Conservation (phyloP, 2,113 vertebrate species). For the Colius striatus region DNA sequence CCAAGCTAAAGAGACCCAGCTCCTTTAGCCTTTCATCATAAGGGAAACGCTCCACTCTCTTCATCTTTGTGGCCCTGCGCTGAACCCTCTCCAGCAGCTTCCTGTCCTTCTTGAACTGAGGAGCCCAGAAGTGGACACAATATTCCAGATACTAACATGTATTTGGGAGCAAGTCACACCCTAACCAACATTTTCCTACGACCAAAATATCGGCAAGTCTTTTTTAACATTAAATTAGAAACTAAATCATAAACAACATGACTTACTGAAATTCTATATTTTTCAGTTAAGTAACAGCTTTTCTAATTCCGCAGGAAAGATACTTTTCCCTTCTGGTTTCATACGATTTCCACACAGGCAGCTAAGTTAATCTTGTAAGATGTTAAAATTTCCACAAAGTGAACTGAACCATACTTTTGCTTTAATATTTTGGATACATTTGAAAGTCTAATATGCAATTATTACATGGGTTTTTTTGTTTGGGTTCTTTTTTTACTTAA, state of each 20-base stretch:
- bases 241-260: neutral
- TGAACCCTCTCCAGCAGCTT: no score
- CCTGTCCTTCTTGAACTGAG: no score
- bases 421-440: neutral
- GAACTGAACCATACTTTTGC: neutral
- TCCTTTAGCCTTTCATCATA: no score
- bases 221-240: neutral
- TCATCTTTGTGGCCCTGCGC: no score
- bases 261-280: neutral
- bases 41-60: no score
- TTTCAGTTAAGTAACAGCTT: neutral
- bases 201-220: neutral
- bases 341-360: accelerated
- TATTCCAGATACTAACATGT: no score
- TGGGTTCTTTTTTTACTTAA: neutral
- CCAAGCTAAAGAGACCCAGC: no score
- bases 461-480: neutral
- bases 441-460: neutral
- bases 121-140: no score
- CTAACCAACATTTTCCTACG: neutral
- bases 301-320: neutral
- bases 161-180: neutral
- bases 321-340: neutral
- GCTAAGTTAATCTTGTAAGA: neutral
- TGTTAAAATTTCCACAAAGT: neutral